Evolutionary conservation across 2,797 vertebrate genomes (phyloP).

Genomic region (Hozukius guyotensis): DNA sequence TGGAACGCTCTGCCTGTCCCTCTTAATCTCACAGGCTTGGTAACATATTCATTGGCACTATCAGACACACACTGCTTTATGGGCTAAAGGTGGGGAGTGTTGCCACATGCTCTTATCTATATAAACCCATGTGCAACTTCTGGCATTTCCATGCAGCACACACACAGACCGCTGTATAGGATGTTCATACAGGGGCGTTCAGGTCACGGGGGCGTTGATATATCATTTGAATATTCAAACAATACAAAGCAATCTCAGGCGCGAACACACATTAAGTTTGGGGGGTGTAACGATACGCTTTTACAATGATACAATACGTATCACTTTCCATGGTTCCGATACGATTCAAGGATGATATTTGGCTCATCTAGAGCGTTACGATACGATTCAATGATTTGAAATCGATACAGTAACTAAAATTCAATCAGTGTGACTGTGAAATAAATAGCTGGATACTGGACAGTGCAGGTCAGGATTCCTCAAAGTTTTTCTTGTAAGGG

Average conservation of each 20-base stretch:
- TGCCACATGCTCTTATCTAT: slow-evolving; percentile 56
- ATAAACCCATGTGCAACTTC: slow-evolving; percentile 47
- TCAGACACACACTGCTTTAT: slow-evolving; percentile 64
- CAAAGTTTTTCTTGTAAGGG: no score
- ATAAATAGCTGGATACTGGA: no score
- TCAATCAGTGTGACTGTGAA: no score
- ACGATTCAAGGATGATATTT: no score
- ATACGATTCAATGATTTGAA: no score
- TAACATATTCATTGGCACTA: slow-evolving; percentile 76
- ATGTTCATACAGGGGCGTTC: background rate
- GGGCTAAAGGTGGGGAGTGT: slow-evolving; percentile 55
- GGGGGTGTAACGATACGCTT: no score
- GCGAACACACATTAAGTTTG: background rate
- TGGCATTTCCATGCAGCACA: slow-evolving; percentile 41
- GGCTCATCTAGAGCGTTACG: no score
- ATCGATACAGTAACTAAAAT: no score
- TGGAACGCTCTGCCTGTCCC: slow-evolving; percentile 70
- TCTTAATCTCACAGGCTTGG: slow-evolving; percentile 74
- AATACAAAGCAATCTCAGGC: background rate
- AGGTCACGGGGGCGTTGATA: background rate
- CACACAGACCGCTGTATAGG: background rate
- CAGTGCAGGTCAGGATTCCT: no score
- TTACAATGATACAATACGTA: no score
- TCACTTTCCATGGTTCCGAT: no score
- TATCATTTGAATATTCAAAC: slow-evolving; percentile 1